Base-by-base conservation (phyloP, 2,888 invertebrate genomes). In the Hirudinaria manillensis region DNA sequence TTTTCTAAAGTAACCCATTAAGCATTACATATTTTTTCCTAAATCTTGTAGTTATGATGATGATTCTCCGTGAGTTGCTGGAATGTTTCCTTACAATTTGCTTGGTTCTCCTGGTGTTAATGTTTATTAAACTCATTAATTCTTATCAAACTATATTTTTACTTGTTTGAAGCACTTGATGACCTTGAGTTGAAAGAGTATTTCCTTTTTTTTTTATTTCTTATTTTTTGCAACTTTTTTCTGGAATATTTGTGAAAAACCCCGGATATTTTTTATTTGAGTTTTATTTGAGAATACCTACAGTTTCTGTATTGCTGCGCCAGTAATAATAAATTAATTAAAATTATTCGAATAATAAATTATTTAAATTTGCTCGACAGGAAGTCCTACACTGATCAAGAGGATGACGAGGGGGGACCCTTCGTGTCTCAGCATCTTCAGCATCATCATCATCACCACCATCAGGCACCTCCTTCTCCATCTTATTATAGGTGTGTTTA, bases 401-500 rank as follows among this genome's bases (percentile, higher is more conserved):
- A 77, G 53, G 76, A 77, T 16, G 79, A 79, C 27, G 78, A 78
- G 66, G 78, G 77, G 53, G 79, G 79, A 55, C 78, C 76, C 10
- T 79, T 78, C 74, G 72, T 79, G 56, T 77, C 78, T 29, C 74
- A 76, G 45, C 71, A 70, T 29, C 73, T 61, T 56, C 55, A 73
- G 29, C 65, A 68, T n/a, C 68, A 68, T 10, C 68, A 32, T 53
- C 73, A 73, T 29, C 55, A 73, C 38, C 65, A 68, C 34, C 68
- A 68, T 10, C 68, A 32, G 29, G 77, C 76, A 70, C 67, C 77
- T 38, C 77, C 79, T 10, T 76, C 76, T 34, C 77, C 79, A n/a
- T 78, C 77, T 32, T 78, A 79, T 72, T 78, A 79, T 76, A 78
- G 79, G 79, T 79, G 77, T 24, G 73, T 53, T 70, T 27, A 7